Evolutionary conservation across 1,140 invertebrate species (phyloP).

Genomic region (Alviniconcha marisindica): DNA sequence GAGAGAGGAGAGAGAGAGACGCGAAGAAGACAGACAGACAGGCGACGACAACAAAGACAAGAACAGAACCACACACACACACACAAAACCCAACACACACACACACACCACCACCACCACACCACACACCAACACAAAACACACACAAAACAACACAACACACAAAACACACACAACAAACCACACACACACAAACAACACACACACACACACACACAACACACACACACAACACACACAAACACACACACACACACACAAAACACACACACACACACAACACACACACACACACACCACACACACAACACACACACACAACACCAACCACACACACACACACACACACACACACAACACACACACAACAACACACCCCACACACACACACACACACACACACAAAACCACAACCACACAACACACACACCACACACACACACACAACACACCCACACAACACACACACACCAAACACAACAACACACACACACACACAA

Average conservation of each 20-base stretch:
- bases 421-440: background rate
- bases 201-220: slow-evolving; percentile 4
- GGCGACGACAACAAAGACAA: too few relatives aligned
- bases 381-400: background rate
- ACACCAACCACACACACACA: background rate
- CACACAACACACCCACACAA: background rate
- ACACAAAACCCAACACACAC: background rate
- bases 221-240: background rate
- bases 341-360: background rate
- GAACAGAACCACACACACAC: slow-evolving; percentile 1
- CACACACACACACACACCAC: slow-evolving; percentile 5
- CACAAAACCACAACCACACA: background rate
- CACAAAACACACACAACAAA: background rate
- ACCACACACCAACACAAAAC: too few relatives aligned
- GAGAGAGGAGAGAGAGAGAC: too few relatives aligned
- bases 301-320: slow-evolving; percentile 2
- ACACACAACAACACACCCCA: background rate
- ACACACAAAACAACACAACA: background rate
- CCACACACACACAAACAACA: slow-evolving; percentile 1
- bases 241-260: slow-evolving; percentile 1
- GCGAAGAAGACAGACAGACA: too few relatives aligned
- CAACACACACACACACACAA: background rate
- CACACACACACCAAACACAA: slow-evolving; percentile 5
- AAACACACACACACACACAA: background rate
- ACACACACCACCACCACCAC: too few relatives aligned